Percentiles rank a stretch among this genome's conserved stretches.
Conservation (phyloP, 2,113 vertebrate genomes). For the Leucopternis melanops region DNA sequence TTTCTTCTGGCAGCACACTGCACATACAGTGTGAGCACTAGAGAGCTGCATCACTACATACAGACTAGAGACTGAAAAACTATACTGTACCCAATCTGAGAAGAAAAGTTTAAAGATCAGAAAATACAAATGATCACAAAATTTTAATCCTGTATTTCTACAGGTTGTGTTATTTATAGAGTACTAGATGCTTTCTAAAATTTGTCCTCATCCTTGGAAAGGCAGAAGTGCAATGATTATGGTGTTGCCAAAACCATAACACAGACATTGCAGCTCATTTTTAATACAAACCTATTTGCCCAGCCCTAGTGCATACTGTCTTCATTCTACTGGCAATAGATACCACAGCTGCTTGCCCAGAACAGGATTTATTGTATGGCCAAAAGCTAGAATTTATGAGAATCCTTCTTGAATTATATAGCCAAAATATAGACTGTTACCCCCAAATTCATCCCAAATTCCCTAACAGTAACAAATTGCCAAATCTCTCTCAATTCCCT, state of each 20-base stretch:
- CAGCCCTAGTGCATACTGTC: background rate
- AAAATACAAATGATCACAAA: background rate
- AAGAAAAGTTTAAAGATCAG: background rate
- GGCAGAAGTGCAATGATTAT: background rate
- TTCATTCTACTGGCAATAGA: background rate
- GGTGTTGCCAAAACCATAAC: background rate
- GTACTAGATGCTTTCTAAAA: background rate
- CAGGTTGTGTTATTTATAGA: background rate
- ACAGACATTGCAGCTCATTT: background rate
- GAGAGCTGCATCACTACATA: background rate
- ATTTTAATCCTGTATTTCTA: background rate
- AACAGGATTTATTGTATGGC: constrained; percentile 17
- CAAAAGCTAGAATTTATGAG: constrained; percentile 47
- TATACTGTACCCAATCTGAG: background rate
- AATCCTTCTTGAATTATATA: constrained; percentile 28
- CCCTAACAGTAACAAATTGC: background rate
- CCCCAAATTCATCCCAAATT: background rate
- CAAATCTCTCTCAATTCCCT: background rate
- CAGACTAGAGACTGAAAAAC: background rate
- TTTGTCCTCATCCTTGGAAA: background rate
- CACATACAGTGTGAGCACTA: background rate
- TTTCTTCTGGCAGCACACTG: constrained; percentile 45
- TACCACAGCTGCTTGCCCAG: constrained; percentile 34
- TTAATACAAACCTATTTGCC: background rate
- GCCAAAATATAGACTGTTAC: background rate